phyloP scores from a whole-genome alignment of 2,113 vertebrate genomes.

The Myrmecophaga tridactyla region DNA sequence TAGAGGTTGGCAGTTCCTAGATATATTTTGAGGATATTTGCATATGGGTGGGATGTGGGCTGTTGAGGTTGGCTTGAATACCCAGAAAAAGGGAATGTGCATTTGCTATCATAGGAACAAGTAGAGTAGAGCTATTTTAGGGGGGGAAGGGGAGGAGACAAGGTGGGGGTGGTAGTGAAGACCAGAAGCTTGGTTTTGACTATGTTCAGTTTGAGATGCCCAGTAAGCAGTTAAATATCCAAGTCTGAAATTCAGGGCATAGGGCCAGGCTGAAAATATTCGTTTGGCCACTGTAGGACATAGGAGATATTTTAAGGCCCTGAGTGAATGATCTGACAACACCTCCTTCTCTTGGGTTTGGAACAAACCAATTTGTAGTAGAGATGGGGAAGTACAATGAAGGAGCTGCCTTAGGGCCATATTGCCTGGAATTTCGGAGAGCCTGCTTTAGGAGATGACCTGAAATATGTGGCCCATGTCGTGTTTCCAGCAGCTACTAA shows the following conservation, averaged over 20 bases:
- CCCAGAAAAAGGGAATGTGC: background rate
- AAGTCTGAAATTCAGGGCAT: background rate
- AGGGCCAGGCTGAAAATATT: background rate
- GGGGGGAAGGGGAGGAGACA: too few relatives aligned
- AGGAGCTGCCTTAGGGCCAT: background rate
- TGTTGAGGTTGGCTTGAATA: too few relatives aligned
- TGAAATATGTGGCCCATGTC: background rate
- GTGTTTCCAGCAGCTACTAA: accelerated
- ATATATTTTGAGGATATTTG: background rate
- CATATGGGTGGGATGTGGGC: background rate
- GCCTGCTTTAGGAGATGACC: background rate
- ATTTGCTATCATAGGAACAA: background rate
- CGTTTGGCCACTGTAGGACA: background rate
- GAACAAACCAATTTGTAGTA: accelerated
- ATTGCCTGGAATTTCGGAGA: background rate
- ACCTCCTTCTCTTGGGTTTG: background rate
- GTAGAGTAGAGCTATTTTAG: too few relatives aligned
- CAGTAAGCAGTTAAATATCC: background rate
- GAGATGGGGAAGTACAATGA: accelerated
- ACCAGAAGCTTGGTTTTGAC: accelerated
- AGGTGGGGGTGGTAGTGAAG: accelerated
- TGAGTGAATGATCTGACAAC: accelerated
- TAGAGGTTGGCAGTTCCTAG: background rate
- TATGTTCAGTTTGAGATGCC: background rate
- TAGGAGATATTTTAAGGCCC: background rate